These are phyloP conservation scores for Caenorhabditis macrosperma DNA, from an alignment of 2,888 invertebrate genomes.

Conservation along the genomic window DNA sequence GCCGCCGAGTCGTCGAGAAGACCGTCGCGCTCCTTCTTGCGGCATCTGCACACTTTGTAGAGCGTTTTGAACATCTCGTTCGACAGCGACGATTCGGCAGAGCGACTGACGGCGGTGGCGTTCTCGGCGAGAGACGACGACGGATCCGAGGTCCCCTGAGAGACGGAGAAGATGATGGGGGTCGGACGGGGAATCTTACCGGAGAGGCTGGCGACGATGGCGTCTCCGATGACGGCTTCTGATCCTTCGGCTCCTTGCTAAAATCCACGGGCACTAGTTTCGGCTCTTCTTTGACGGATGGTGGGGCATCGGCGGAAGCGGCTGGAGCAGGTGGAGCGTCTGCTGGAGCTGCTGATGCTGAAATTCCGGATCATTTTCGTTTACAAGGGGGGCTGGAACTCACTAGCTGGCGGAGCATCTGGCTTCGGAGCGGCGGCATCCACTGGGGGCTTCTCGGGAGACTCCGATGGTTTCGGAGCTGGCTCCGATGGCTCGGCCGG, in stretches of 20 bases:
- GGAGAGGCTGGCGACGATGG: background rate
- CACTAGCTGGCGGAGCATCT: no score
- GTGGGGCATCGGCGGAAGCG: background rate
- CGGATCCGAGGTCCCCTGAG: background rate
- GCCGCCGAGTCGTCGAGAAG: slow-evolving; percentile 21
- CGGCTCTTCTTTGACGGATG: background rate
- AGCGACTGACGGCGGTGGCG: background rate
- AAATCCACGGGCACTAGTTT: background rate
- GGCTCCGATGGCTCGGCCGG: no score
- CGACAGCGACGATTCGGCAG: slow-evolving; percentile 9
- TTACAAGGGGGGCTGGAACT: no score
- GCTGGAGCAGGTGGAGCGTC: background rate
- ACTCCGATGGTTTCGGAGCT: no score
- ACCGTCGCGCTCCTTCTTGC: slow-evolving; percentile 25
- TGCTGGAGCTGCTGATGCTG: background rate
- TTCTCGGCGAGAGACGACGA: slow-evolving; percentile 4
- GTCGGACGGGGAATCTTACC: no score
- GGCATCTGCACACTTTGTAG: slow-evolving; percentile 48
- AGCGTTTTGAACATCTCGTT: slow-evolving; percentile 4
- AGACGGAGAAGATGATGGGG: background rate
- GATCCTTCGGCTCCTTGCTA: background rate
- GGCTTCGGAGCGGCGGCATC: no score
- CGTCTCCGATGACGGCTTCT: background rate
- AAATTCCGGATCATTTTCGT: no score
- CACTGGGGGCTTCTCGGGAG: no score